Evolutionary conservation across 2,797 vertebrate genomes (phyloP), one percentile per base, ranked within the genome.

Genomic region (Acipenser ruthenus): DNA sequence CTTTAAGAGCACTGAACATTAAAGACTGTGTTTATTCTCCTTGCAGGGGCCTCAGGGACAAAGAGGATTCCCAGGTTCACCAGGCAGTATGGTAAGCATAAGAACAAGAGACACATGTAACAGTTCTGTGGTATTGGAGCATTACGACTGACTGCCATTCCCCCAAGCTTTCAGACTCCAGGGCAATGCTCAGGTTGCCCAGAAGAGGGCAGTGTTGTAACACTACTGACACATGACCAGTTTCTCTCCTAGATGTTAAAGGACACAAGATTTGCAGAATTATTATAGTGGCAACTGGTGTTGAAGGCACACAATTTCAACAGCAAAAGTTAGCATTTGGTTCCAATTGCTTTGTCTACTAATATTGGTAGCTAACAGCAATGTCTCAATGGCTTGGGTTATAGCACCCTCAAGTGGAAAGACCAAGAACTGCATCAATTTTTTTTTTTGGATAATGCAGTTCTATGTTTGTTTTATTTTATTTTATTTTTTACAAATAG

Each of bases 21-120:
- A 37, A 18, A 18, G 23, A 37, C 1, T 37, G 23, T 37, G 23
- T 55, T 58, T 60, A 72, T 18, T 66, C 74, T 80, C 59, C 72
- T 58, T 67, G 0, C 76, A 93, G 90, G 92, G 92, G 67, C 76
- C 79, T 0, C 86, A 87, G 0, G 91, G 92, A 67, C 69, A 82
- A 75, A 81, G 91, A 37, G 92, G 90, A 69, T 80, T 86, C 5
- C 76, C 89, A 0, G 91, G 91, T 66, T 75, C 75, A 56, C 85
- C 88, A 0, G 92, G 92, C 23, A 80, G 82, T 64, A 72, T 82
- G 1, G 92, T 93, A 82, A 91, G 89, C 90, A 77, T 3, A 60
- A 63, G 23, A 37, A 37, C 23, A 37, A 37, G 23, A 37, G 23
- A 37, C 23, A 37, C 23, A 4, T 3, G 4, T 37, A 37, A 37